Evolutionary conservation across 2,888 invertebrate species (phyloP).

Genomic region (Metacarcinus magister): DNA sequence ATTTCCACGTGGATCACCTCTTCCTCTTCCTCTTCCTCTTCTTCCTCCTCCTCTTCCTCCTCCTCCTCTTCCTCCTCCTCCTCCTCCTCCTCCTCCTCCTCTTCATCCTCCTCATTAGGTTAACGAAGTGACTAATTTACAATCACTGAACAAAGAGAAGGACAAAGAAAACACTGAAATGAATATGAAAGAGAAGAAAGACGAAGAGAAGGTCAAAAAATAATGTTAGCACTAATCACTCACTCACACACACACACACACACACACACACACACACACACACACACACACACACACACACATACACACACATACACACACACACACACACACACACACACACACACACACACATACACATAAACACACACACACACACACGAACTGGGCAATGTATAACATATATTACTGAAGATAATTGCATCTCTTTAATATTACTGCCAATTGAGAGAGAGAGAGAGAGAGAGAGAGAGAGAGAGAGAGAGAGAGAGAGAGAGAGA

Average conservation of each 20-base stretch:
- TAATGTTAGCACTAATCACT: no score
- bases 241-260: no score
- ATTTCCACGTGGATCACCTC: not conserved
- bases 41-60: no score
- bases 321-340: no score
- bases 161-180: conserved; percentile 16
- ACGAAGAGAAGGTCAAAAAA: not conserved
- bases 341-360: no score
- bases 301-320: not conserved
- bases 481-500: conserved; percentile 35
- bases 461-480: conserved; percentile 39
- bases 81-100: no score
- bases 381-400: not conserved
- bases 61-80: no score
- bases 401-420: not conserved
- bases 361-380: not conserved
- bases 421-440: not conserved
- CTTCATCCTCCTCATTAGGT: not conserved
- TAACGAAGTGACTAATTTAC: not conserved
- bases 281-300: not conserved
- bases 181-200: not conserved
- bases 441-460: not conserved
- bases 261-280: no score
- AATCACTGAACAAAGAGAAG: not conserved
- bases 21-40: no score